Percentiles rank a stretch among this genome's conserved stretches.
These are phyloP conservation scores for Micrasema minimum DNA, from an alignment of 1,140 invertebrate species.

Conservation along the genomic window DNA sequence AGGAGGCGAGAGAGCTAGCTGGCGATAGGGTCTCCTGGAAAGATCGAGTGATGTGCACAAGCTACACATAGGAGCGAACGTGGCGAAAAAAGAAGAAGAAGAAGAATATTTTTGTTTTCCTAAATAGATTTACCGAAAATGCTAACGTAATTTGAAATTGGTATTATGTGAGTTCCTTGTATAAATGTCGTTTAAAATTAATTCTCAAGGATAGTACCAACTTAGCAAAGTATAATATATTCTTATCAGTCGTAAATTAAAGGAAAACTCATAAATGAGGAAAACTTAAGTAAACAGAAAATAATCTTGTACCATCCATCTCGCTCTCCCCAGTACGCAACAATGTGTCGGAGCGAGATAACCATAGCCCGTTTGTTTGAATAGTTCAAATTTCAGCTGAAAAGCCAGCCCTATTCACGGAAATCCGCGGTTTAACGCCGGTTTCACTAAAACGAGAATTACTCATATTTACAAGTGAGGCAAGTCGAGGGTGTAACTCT, in stretches of 20 bases:
- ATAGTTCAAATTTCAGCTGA: constrained; percentile 32
- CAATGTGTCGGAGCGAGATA: background rate
- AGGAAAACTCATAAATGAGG: constrained; percentile 17
- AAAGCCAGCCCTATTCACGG: constrained; percentile 11
- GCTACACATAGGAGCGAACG: no score
- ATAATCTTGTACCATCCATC: constrained; percentile 19
- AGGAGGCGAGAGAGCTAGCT: no score
- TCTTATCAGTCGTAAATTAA: constrained; percentile 1
- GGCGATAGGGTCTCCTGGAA: no score
- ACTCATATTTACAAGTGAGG: background rate
- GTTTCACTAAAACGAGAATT: background rate
- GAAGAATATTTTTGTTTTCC: no score
- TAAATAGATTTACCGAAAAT: no score
- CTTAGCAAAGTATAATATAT: background rate
- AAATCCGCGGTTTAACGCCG: constrained; percentile 13
- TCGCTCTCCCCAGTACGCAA: background rate
- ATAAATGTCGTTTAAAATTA: constrained; percentile 1
- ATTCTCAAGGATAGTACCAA: no score
- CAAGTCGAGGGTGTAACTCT: background rate
- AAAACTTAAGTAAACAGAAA: constrained; percentile 15
- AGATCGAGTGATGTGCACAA: no score
- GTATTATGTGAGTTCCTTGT: no score
- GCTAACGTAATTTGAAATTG: no score
- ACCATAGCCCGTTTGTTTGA: constrained; percentile 16
- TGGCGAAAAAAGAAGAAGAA: no score